These are phyloP conservation scores for Drosophila gunungcola DNA, from an alignment of 1,140 invertebrate species.

Conservation along the genomic window DNA sequence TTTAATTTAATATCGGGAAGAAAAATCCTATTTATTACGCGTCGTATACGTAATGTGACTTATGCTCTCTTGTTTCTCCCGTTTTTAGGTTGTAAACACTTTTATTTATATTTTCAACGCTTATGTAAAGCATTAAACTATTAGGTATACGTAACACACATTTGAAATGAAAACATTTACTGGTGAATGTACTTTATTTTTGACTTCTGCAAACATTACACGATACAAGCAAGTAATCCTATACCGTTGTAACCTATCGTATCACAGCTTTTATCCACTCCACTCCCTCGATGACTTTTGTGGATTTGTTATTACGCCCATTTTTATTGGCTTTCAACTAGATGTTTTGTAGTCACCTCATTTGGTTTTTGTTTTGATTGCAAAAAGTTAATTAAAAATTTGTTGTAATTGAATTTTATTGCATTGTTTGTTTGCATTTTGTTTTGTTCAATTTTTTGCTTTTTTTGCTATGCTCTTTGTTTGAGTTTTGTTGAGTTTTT, in stretches of 20 bases:
- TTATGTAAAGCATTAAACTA: not conserved
- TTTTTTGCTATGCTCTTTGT: conserved; percentile 7
- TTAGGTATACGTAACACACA: not conserved
- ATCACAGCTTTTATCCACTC: conserved; percentile 2
- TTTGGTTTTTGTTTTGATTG: conserved; percentile 47
- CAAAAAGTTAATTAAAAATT: conserved; percentile 73
- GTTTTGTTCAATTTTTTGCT: conserved; percentile 7
- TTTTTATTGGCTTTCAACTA: conserved; percentile 20
- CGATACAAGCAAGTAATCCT: conserved; percentile 15
- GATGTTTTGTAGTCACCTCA: conserved; percentile 3
- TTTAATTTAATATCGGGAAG: too few relatives aligned
- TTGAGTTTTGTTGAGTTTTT: conserved; percentile 7
- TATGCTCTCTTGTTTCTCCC: too few relatives aligned
- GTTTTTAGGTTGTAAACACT: too few relatives aligned
- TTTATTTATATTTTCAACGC: too few relatives aligned
- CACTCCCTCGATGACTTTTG: not conserved
- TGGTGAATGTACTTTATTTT: not conserved
- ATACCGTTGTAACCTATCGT: conserved; percentile 10
- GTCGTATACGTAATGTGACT: not conserved
- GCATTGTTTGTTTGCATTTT: conserved; percentile 49
- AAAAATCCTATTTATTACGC: too few relatives aligned
- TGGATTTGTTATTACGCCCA: not conserved
- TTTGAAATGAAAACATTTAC: not conserved
- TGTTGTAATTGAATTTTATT: conserved; percentile 74
- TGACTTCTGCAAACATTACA: conserved; percentile 3